Evolutionary conservation across 2,888 invertebrate species (phyloP), one percentile per base, ranked within the genome.

Genomic region (Linhomoeus sp.): DNA sequence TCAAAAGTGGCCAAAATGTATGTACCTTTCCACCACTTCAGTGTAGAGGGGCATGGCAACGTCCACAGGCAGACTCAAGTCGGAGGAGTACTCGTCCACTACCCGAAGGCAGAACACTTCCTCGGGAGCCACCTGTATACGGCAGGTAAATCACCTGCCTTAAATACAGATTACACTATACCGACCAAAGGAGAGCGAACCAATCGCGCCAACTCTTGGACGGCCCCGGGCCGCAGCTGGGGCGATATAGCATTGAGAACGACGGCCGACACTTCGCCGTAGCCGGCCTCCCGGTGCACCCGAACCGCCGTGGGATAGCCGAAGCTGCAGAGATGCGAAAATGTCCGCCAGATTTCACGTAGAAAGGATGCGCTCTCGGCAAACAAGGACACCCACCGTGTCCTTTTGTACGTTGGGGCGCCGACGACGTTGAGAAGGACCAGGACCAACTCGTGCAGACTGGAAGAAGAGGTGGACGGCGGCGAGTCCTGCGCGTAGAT

Each of bases 11-110:
- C n/a, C n/a, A n/a, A n/a, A n/a, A n/a, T n/a, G n/a, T n/a, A n/a
- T n/a, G n/a, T n/a, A n/a, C 49, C 35, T 19, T 3, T 49, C 49
- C 3, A 49, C 43, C 14, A 5, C 20, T 38, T 49, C 37, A 12
- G 49, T 49, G 40, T 49, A 49, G 15, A 49, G 41, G 2, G 49
- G 49, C 46, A 49, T 36, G 2, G 42, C 17, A 1, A 49, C 49
- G 20, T 43, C 39, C 29, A n/a, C 20, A 14, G 36, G 22, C 17
- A 49, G 7, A 24, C 40, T 40, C n/a, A 3, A 3, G n/a, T 33
- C n/a, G 2, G 9, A 9, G 22, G 35, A 15, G 25, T 40, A 48
- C n/a, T 41, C 45, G 33, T 48, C 43, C 19, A 35, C 17, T 15
- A 48, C 36, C 3, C 45, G 44, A 2, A 48, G 14, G 3, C 35